Evolutionary conservation across 1,140 invertebrate genomes (phyloP).

Genomic region (Drosophila pseudoananassae): DNA sequence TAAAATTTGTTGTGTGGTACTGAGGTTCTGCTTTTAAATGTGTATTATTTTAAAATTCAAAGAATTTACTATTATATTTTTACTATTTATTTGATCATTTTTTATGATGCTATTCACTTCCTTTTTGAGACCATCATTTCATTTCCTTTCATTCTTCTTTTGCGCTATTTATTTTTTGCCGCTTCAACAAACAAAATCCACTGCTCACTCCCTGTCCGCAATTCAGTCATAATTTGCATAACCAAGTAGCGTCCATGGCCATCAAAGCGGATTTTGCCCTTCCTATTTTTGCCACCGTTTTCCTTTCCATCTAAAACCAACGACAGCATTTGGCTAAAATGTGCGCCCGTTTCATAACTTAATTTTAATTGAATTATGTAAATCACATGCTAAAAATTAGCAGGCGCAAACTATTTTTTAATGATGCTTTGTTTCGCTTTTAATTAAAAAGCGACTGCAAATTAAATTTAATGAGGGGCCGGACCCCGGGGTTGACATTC

Average conservation of each 20-base stretch:
- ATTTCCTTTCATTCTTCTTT: conserved; percentile 58
- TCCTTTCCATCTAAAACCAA: neutral
- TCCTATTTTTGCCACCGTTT: neutral
- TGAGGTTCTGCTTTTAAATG: neutral
- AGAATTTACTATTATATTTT: neutral
- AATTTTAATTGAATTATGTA: conserved; percentile 82
- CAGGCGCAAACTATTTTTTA: conserved; percentile 81
- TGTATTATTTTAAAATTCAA: neutral
- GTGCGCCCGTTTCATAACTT: conserved; percentile 74
- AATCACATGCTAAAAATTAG: conserved; percentile 79
- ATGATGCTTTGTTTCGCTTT: conserved; percentile 68
- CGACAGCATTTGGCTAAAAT: conserved; percentile 49
- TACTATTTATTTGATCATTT: neutral
- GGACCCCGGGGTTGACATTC: conserved; percentile 9
- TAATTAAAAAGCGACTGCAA: conserved; percentile 77
- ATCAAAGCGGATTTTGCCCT: conserved; percentile 38
- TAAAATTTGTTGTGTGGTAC: neutral
- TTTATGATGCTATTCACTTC: neutral
- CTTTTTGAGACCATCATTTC: conserved; percentile 11
- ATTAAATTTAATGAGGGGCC: conserved; percentile 74
- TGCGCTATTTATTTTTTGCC: conserved; percentile 76
- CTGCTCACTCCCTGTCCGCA: conserved; percentile 27
- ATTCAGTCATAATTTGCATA: conserved; percentile 61
- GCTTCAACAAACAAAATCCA: conserved; percentile 73
- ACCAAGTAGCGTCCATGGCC: conserved; percentile 43